Conservation (phyloP, 2,113 vertebrate genomes). For the Corythaixoides concolor region DNA sequence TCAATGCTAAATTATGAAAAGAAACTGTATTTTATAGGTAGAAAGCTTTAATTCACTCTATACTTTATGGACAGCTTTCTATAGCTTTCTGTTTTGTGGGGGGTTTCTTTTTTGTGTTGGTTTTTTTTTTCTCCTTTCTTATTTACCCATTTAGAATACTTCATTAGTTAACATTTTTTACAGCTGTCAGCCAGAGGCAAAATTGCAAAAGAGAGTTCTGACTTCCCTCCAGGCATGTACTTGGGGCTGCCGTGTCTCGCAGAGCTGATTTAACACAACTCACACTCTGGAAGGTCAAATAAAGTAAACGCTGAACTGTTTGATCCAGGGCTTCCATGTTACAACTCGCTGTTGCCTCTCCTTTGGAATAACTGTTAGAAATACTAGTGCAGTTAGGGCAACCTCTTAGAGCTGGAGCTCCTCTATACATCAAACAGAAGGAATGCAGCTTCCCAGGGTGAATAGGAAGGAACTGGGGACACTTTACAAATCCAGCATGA, state of each 20-base stretch:
- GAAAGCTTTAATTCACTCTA: neutral
- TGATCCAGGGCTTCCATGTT: neutral
- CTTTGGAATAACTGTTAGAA: neutral
- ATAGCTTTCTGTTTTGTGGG: neutral
- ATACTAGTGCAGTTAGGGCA: neutral
- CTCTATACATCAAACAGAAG: neutral
- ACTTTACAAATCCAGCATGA: neutral
- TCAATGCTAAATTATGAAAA: neutral
- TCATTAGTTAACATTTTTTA: constrained; percentile 13
- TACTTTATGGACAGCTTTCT: neutral
- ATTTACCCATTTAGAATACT: constrained; percentile 18
- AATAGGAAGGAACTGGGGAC: neutral
- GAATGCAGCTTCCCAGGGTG: neutral
- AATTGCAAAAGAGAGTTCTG: neutral
- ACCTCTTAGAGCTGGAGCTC: neutral
- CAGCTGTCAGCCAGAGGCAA: constrained; percentile 46
- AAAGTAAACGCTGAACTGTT: neutral
- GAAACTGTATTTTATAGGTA: neutral
- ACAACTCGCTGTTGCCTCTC: neutral
- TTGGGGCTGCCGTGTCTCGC: neutral
- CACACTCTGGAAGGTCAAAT: neutral
- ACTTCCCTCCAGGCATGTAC: neutral
- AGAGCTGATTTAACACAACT: neutral
- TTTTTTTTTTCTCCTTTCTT: neutral
- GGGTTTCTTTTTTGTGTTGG: neutral